Evolutionary conservation across 2,888 invertebrate genomes (phyloP).

Genomic region (Eupithecia insigniata): DNA sequence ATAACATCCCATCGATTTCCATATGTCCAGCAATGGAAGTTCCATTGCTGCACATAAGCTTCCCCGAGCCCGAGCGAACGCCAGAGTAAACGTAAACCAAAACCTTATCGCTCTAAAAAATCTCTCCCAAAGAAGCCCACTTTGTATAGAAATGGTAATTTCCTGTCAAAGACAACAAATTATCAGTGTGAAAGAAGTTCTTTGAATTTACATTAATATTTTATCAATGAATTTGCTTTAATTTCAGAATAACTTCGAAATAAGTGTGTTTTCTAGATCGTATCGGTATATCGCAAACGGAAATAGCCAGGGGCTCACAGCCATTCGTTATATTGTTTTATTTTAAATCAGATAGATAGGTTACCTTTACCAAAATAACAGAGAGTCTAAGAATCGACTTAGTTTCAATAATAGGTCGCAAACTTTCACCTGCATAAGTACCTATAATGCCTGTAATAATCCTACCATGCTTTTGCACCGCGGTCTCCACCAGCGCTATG

Average conservation of each 20-base stretch:
- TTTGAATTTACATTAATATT: slow-evolving; percentile 24
- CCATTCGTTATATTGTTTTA: neutral
- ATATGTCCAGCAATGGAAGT: no score
- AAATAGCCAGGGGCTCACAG: neutral
- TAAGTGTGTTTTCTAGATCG: slow-evolving; percentile 25
- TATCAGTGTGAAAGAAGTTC: slow-evolving; percentile 23
- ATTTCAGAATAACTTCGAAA: slow-evolving; percentile 19
- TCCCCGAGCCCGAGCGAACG: no score
- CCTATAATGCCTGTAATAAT: no score
- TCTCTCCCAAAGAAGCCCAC: neutral
- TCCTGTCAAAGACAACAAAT: slow-evolving; percentile 18
- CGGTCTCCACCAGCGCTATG: no score
- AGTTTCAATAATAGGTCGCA: no score
- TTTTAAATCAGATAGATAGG: neutral
- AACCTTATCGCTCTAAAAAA: neutral
- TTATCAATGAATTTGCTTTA: slow-evolving; percentile 27
- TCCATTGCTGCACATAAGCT: no score
- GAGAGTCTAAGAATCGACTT: no score
- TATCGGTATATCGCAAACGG: slow-evolving; percentile 13
- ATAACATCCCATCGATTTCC: no score
- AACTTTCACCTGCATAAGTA: no score
- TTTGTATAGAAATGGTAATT: neutral
- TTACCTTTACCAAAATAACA: no score
- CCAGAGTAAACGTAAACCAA: neutral
- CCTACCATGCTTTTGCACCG: no score